Conservation (phyloP, 2,113 vertebrate genomes). For the Petrocephalus zakoni region DNA sequence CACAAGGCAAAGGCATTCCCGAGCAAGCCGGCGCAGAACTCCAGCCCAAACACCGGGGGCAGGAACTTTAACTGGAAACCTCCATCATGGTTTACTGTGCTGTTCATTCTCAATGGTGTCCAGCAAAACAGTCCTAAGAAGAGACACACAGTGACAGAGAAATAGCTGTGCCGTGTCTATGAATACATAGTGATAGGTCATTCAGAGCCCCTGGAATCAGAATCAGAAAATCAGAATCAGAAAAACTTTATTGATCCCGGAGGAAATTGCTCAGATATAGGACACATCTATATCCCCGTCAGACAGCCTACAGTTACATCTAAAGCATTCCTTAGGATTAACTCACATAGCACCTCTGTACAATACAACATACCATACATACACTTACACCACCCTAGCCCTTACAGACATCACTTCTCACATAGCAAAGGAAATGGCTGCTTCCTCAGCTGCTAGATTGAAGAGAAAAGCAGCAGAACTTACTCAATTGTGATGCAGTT, state of each 20-base stretch:
- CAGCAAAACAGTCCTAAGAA: neutral
- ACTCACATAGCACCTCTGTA: neutral
- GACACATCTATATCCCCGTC: neutral
- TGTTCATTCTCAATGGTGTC: neutral
- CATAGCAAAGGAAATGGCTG: neutral
- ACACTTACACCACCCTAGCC: neutral
- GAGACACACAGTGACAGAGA: neutral
- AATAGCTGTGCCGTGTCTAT: neutral
- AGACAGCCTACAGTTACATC: neutral
- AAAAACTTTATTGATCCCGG: no score
- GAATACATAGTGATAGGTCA: neutral
- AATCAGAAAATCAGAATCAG: no score
- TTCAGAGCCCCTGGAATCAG: neutral
- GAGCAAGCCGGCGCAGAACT: constrained; percentile 50
- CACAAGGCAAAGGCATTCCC: constrained; percentile 60
- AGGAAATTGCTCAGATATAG: no score
- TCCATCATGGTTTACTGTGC: neutral
- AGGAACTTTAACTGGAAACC: constrained; percentile 42
- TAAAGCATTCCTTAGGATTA: neutral
- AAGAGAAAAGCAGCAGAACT: neutral
- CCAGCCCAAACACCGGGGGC: constrained; percentile 50
- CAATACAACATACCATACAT: neutral
- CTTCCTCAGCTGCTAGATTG: neutral
- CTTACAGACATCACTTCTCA: neutral
- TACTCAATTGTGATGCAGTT: neutral